phyloP scores from a whole-genome alignment of 2,888 invertebrate genomes.

The Coleophora deauratella region DNA sequence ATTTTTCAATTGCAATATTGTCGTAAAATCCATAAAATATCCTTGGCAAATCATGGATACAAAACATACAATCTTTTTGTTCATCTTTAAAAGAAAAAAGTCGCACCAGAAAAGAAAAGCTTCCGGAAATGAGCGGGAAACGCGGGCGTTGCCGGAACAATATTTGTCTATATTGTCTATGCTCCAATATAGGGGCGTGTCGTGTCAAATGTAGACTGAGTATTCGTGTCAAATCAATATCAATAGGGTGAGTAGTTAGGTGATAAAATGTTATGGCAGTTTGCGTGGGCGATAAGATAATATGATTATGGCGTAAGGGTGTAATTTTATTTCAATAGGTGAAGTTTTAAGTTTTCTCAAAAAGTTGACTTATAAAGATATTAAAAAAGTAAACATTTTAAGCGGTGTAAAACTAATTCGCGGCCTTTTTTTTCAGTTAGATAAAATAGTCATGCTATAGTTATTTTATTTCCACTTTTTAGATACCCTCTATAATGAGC shows the following conservation, averaged over 20 bases:
- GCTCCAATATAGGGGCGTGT: conserved; percentile 13
- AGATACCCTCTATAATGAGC: too few species aligned
- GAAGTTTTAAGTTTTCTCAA: background rate
- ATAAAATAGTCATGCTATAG: too few species aligned
- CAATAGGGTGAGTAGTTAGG: conserved; percentile 10
- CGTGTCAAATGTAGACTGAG: conserved; percentile 7
- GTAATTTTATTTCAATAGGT: background rate
- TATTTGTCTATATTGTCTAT: conserved; percentile 20
- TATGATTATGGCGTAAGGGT: conserved; percentile 2
- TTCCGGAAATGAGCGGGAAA: conserved; percentile 2
- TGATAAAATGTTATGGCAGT: conserved; percentile 20
- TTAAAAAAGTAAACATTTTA: too few species aligned
- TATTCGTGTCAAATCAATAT: conserved; percentile 9
- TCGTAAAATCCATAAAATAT: too few species aligned
- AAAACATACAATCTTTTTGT: too few species aligned
- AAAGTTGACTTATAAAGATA: background rate
- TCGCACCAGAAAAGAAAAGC: too few species aligned
- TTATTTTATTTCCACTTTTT: too few species aligned
- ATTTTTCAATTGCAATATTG: too few species aligned
- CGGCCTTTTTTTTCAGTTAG: too few species aligned
- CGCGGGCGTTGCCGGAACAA: conserved; percentile 15
- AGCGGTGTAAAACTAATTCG: too few species aligned
- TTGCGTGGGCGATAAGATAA: conserved; percentile 3
- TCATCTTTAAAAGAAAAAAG: too few species aligned
- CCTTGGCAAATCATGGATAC: too few species aligned